A percentile compares a stretch with the other conserved stretches of the same genome.
Evolutionary conservation across 1,140 invertebrate genomes (phyloP).

Genomic region (Monochamus saltuarius): DNA sequence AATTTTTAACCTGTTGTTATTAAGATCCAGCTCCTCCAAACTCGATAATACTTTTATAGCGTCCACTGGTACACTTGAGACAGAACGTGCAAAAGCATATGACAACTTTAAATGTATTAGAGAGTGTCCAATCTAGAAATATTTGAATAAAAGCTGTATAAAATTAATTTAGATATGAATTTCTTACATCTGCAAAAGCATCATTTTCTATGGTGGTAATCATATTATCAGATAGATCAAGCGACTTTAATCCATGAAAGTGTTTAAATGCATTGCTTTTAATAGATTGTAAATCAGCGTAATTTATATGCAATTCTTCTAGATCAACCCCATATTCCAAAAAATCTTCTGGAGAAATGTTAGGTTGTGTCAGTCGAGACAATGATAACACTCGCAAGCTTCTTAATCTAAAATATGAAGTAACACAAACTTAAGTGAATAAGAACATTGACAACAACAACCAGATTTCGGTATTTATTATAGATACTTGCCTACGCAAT

Average conservation of each 20-base stretch:
- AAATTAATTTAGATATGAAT: slow-evolving; percentile 5
- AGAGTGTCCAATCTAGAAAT: slow-evolving; percentile 69
- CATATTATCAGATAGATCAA: slow-evolving; percentile 82
- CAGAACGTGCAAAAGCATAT: slow-evolving; percentile 68
- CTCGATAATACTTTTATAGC: slow-evolving; percentile 72
- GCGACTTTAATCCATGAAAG: slow-evolving; percentile 73
- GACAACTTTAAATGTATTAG: slow-evolving; percentile 71
- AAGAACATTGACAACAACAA: background rate
- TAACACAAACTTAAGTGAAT: background rate
- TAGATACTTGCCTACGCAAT: slow-evolving; percentile 61
- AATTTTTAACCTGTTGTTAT: slow-evolving; percentile 75
- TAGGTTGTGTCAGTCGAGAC: slow-evolving; percentile 64
- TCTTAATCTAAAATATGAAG: slow-evolving; percentile 63
- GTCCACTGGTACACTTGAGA: slow-evolving; percentile 67
- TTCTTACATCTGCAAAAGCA: slow-evolving; percentile 80
- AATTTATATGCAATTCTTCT: slow-evolving; percentile 75
- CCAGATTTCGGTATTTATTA: no score
- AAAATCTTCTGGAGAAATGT: slow-evolving; percentile 71
- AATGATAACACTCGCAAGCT: slow-evolving; percentile 74
- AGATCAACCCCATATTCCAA: slow-evolving; percentile 79
- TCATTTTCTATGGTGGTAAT: slow-evolving; percentile 76
- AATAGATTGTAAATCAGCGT: slow-evolving; percentile 71
- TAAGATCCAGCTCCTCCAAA: slow-evolving; percentile 76
- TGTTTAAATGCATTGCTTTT: slow-evolving; percentile 78
- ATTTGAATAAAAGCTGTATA: slow-evolving; percentile 12